Conservation (phyloP, 2,888 invertebrate genomes). For the Mesorhabditis sp. region DNA sequence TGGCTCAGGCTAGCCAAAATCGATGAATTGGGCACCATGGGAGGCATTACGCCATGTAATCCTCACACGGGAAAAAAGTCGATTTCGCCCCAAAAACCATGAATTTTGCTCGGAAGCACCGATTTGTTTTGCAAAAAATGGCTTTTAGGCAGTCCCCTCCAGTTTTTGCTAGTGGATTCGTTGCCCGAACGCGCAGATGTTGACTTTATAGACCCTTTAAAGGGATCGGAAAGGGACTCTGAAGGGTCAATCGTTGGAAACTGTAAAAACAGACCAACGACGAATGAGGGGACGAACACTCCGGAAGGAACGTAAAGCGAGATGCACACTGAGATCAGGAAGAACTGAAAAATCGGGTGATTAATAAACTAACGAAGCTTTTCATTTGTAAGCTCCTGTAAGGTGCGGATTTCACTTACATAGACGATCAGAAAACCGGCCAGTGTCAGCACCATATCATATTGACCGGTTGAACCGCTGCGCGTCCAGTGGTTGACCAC, state of each 20-base stretch:
- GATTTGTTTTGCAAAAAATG: no score
- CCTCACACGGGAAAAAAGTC: no score
- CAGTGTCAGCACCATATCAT: slow-evolving; percentile 28
- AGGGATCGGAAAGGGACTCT: no score
- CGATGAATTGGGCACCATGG: no score
- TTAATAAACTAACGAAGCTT: not conserved
- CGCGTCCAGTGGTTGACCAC: slow-evolving; percentile 33
- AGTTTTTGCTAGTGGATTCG: slow-evolving; percentile 19
- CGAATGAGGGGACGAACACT: slow-evolving; percentile 93
- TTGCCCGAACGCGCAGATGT: slow-evolving; percentile 50
- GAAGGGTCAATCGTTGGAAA: no score
- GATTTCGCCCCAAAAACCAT: no score
- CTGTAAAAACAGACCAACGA: slow-evolving; percentile 65
- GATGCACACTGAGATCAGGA: slow-evolving; percentile 39
- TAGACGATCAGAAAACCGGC: slow-evolving; percentile 26
- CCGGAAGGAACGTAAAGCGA: slow-evolving; percentile 63
- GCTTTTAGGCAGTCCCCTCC: no score
- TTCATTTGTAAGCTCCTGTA: not conserved
- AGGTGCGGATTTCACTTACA: slow-evolving; percentile 14
- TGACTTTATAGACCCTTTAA: no score
- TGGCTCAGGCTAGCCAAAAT: no score
- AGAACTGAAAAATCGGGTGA: slow-evolving; percentile 27
- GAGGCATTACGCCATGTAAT: no score
- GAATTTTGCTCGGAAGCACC: no score
- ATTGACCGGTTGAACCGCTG: slow-evolving; percentile 9